Percentiles rank a stretch among this genome's conserved stretches.
Conservation (phyloP, 2,113 vertebrate species). For the Ardeotis arabs region DNA sequence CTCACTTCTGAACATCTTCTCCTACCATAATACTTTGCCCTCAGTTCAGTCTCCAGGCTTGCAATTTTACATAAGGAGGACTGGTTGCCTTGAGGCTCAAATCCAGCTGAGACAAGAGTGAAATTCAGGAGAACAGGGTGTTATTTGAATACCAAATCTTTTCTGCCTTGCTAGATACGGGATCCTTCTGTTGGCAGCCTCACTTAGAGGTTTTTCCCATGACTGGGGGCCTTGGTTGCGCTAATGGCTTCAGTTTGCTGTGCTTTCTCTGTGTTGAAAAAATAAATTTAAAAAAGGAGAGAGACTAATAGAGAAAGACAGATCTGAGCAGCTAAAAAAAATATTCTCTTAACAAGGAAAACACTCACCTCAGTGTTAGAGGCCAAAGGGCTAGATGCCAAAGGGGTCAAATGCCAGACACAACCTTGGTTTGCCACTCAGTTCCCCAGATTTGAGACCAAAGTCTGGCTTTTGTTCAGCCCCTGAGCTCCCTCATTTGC, state of each 20-base stretch:
- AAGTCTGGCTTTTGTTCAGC: not conserved
- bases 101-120: not conserved
- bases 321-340: not conserved
- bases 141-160: not conserved
- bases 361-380: not conserved
- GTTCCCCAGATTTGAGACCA: not conserved
- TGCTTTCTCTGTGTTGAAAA: not conserved
- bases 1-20: not conserved
- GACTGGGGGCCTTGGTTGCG: rapidly evolving
- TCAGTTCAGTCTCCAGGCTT: not conserved
- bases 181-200: not conserved
- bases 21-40: not conserved
- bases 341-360: not conserved
- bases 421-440: not conserved
- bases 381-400: not conserved
- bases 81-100: not conserved
- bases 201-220: not conserved
- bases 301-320: not conserved
- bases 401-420: not conserved
- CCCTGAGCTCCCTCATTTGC: not conserved
- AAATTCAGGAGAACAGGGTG: not conserved
- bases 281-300: not conserved
- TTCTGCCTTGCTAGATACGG: not conserved
- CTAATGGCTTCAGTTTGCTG: not conserved
- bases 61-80: rapidly evolving